These are phyloP conservation scores for Hydrolagus affinis DNA, from an alignment of 2,113 vertebrate species.

Conservation along the genomic window DNA sequence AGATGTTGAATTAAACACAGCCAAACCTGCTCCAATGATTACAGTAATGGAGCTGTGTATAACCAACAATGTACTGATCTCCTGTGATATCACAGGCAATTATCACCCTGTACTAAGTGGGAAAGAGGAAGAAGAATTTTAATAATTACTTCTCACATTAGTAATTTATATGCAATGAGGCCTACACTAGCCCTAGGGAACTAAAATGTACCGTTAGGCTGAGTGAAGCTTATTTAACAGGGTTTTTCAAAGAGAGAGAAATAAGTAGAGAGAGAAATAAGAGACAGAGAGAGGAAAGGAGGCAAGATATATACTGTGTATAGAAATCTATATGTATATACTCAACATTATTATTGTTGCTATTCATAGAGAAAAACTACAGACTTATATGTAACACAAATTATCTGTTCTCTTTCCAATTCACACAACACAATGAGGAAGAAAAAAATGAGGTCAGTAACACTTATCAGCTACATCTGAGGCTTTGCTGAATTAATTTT, in stretches of 20 bases:
- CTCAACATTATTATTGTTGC: too few relatives aligned
- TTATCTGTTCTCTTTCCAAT: neutral
- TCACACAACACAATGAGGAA: neutral
- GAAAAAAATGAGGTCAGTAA: neutral
- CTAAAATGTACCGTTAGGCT: constrained; percentile 42
- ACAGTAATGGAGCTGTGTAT: constrained; percentile 10
- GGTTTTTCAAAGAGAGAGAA: neutral
- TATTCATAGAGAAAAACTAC: too few relatives aligned
- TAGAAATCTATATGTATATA: neutral
- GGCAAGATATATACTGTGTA: neutral
- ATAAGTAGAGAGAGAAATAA: neutral
- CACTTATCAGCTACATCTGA: neutral
- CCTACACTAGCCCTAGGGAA: constrained; percentile 45
- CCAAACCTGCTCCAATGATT: constrained; percentile 13
- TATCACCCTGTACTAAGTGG: constrained; percentile 56
- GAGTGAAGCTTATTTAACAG: constrained; percentile 36
- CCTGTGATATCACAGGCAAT: constrained; percentile 59
- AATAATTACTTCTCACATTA: constrained; percentile 57
- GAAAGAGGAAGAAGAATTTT: constrained; percentile 53
- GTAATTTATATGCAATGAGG: constrained; percentile 62
- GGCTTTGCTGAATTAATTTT: neutral
- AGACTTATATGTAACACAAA: neutral
- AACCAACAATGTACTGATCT: constrained; percentile 34
- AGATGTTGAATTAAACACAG: constrained; percentile 29
- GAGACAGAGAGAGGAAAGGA: neutral